phyloP scores from a whole-genome alignment of 2,888 invertebrate species.

The Orthonychiurus folsomi region DNA sequence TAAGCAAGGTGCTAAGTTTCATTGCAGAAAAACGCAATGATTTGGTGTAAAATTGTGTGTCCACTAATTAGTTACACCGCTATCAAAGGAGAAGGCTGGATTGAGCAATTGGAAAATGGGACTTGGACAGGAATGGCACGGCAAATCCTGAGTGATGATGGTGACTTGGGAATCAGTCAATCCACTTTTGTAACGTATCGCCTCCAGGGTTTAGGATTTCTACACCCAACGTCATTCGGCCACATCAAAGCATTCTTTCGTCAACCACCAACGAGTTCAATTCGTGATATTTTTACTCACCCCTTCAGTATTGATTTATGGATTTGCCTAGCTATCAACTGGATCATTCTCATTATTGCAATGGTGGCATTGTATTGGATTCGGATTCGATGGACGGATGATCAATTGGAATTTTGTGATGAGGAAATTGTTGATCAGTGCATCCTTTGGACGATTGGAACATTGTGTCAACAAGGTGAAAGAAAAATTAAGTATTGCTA shows the following conservation, averaged over 20 bases:
- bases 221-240: constrained; percentile 4
- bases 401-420: not conserved
- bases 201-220: not conserved
- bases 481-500: not conserved
- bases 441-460: constrained; percentile 4
- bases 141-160: constrained; percentile 1
- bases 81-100: constrained; percentile 9
- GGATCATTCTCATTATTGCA: not conserved
- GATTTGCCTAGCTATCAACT: not conserved
- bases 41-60: not conserved
- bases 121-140: constrained; percentile 8
- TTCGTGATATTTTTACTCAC: not conserved
- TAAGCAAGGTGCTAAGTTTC: not conserved
- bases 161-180: constrained; percentile 7
- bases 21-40: not conserved
- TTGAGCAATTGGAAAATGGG: constrained; percentile 11
- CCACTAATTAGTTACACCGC: not conserved
- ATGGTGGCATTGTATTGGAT: not conserved
- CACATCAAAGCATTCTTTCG: constrained; percentile 4
- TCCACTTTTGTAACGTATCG: not conserved
- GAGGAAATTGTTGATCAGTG: not conserved
- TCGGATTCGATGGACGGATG: not conserved
- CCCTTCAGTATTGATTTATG: constrained; percentile 2
- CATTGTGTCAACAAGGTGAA: constrained; percentile 10
- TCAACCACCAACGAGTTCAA: constrained; percentile 6